phyloP scores from a whole-genome alignment of 2,888 invertebrate species.

The Hydroisotoma schaefferi region DNA sequence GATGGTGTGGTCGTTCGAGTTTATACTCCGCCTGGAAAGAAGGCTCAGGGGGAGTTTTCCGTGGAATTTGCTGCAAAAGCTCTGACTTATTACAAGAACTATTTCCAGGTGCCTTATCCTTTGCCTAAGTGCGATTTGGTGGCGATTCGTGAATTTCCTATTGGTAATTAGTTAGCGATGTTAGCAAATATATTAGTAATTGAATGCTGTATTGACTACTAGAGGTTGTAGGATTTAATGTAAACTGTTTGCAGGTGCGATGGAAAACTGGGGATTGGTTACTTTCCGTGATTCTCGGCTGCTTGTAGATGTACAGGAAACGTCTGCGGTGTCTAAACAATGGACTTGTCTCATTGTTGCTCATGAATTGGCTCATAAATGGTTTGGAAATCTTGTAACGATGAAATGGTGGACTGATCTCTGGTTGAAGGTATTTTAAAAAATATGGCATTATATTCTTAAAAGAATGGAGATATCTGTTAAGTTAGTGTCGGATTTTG shows the following conservation, averaged over 20 bases:
- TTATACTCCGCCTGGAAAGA: conserved; percentile 55
- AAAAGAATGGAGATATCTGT: not conserved
- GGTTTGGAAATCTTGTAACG: conserved; percentile 14
- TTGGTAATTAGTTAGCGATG: conserved; percentile 51
- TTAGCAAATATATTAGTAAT: not conserved
- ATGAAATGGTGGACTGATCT: conserved; percentile 16
- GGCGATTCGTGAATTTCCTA: conserved; percentile 59
- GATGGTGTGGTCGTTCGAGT: conserved; percentile 52
- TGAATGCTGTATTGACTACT: conserved; percentile 1
- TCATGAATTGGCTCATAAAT: conserved; percentile 4
- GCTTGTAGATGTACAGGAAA: conserved; percentile 56
- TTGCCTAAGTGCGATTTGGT: conserved; percentile 60
- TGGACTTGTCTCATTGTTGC: conserved; percentile 54
- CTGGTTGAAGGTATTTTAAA: conserved; percentile 1
- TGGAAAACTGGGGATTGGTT: conserved; percentile 63
- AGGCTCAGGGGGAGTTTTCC: conserved; percentile 58
- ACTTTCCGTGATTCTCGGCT: conserved; percentile 59
- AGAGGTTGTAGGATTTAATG: not conserved
- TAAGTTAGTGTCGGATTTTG: not conserved
- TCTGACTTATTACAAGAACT: conserved; percentile 59
- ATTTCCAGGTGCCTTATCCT: conserved; percentile 58
- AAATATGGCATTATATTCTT: not conserved
- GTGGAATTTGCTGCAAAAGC: conserved; percentile 57
- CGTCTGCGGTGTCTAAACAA: conserved; percentile 53
- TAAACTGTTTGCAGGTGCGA: conserved; percentile 56